Conservation (phyloP, 2,888 invertebrate genomes). For the Pyrochroa serraticornis region DNA sequence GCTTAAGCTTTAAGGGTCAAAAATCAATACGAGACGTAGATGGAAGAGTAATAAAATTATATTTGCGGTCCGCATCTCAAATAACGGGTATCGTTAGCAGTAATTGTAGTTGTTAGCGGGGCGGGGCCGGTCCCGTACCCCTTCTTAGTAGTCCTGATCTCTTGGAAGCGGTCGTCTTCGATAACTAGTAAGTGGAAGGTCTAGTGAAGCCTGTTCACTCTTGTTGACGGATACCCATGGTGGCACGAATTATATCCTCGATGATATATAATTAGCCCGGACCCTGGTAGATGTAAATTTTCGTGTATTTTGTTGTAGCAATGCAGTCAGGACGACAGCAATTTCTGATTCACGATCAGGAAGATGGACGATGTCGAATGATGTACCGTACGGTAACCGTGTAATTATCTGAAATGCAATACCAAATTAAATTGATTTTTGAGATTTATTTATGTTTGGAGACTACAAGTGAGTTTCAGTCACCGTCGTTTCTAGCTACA, state of each 20-base stretch:
- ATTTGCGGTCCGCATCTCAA: conserved; percentile 49
- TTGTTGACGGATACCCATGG: conserved; percentile 28
- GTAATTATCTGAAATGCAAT: conserved; percentile 21
- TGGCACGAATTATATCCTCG: conserved; percentile 34
- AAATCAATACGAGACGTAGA: conserved; percentile 40
- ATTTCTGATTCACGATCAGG: conserved; percentile 5
- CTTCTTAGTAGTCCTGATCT: conserved; percentile 31
- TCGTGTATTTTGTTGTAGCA: conserved; percentile 23
- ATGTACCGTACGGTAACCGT: conserved; percentile 13
- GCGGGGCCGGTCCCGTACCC: conserved; percentile 44
- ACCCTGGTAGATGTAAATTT: conserved; percentile 34
- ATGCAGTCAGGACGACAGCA: conserved; percentile 8
- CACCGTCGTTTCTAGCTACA: too few relatives aligned
- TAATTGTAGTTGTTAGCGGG: conserved; percentile 53
- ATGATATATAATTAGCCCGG: conserved; percentile 42
- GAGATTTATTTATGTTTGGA: conserved; percentile 11
- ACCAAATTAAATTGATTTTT: conserved; percentile 19
- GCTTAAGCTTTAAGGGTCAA: conserved; percentile 2
- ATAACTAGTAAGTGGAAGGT: conserved; percentile 7
- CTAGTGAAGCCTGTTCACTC: not conserved
- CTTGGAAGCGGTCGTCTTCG: conserved; percentile 30
- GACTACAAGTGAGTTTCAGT: too few relatives aligned
- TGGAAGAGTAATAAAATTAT: conserved; percentile 50
- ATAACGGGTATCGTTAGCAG: conserved; percentile 51
- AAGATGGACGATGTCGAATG: conserved; percentile 10